Conservation (phyloP, 2,888 invertebrate species). For the Drosophila barbarae region DNA sequence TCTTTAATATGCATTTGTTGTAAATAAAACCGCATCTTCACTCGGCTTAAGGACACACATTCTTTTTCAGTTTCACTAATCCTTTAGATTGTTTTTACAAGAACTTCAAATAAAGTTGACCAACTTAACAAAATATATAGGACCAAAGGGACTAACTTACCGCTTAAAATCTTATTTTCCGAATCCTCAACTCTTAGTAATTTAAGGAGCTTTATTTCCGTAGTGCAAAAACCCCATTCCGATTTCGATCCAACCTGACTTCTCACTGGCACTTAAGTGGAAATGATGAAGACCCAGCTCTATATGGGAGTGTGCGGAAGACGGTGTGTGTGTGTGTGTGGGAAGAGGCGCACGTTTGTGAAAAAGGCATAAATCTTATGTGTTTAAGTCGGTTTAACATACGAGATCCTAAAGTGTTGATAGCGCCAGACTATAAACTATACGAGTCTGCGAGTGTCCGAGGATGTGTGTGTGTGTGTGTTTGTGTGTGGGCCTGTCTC, state of each 20-base stretch:
- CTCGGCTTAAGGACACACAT: neutral
- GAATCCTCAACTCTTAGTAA: conserved; percentile 19
- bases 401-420: conserved; percentile 58
- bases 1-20: too few relatives aligned
- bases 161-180: conserved; percentile 12
- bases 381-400: conserved; percentile 59
- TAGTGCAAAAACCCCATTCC: neutral
- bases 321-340: conserved; percentile 6
- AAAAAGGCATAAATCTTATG: conserved; percentile 57
- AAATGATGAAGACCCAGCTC: conserved; percentile 41
- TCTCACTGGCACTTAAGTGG: conserved; percentile 41
- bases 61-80: neutral
- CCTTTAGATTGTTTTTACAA: neutral
- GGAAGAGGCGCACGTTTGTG: conserved; percentile 43
- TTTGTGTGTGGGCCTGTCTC: conserved; percentile 17
- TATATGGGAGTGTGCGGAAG: neutral
- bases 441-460: conserved; percentile 29
- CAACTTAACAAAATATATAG: neutral
- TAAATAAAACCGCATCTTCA: neutral
- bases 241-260: conserved; percentile 18
- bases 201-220: conserved; percentile 13
- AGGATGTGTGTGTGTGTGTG: conserved; percentile 8
- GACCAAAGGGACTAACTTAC: neutral
- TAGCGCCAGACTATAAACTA: conserved; percentile 56
- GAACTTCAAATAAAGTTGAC: neutral